Evolutionary conservation across 2,797 vertebrate genomes (phyloP), one percentile per base, ranked within the genome.

Genomic region (Hyperoplus lanceolatus): DNA sequence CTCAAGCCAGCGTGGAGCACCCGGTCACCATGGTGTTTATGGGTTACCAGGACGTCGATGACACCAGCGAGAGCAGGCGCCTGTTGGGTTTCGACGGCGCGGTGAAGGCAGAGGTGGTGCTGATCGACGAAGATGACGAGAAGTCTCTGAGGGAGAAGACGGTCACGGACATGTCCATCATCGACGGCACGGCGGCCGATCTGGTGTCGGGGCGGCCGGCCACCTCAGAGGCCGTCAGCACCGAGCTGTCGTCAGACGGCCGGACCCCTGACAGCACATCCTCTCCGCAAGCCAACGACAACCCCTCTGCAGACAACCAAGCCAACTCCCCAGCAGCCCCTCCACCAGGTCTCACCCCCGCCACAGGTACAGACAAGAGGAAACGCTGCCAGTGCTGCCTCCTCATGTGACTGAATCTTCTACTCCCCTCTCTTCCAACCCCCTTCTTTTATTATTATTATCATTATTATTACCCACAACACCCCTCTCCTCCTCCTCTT

Each of bases 1-100:
- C 92, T 0, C 92, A 95, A 63, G 95, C 95, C 75, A 96, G 90
- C 2, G 13, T 89, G 2, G 97, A 99, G 75, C 97, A 98, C 80
- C 98, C 98, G 0, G 92, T 99, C 87, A 99, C 98, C 87, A 99
- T 99, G 98, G 97, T 99, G 92, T 99, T 99, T 94, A 96, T 99
- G 87, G 98, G 98, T 78, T 99, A 99, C 94, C 97, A 98, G 87
- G 98, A 95, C 49, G 95, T 98, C 0, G 96, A 98, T 43, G 97
- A 98, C 1, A 96, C 93, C 80, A 97, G 98, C 38, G 97, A 99
- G 89, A 97, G 97, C 0, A 96, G 97, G 93, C 97, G 96, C 89
- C 96, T 98, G 82, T 94, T 99, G 16, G 97, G 98, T 71, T 99
- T 97, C 0, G 97, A 99, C 0, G 98, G 98, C 48, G 96, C 97